Percentiles rank a stretch among this genome's conserved stretches.
Conservation (phyloP, 2,888 invertebrate genomes). For the Latheticus oryzae region DNA sequence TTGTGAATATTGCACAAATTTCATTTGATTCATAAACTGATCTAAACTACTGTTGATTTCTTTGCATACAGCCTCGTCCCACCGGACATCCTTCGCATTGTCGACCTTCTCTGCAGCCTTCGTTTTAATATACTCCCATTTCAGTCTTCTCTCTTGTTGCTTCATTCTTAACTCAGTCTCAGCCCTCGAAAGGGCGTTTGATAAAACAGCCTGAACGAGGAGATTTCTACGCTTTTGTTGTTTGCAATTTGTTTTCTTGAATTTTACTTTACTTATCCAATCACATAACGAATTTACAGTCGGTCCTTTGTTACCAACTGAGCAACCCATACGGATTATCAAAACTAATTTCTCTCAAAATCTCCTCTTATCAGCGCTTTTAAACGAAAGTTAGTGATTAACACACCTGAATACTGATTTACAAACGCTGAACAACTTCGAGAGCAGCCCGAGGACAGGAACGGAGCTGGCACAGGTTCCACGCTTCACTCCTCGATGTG, state of each 20-base stretch:
- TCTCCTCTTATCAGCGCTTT: conserved; percentile 50
- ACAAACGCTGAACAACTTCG: conserved; percentile 12
- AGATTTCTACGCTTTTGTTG: conserved; percentile 72
- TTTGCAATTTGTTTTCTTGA: conserved; percentile 71
- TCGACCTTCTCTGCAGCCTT: conserved; percentile 37
- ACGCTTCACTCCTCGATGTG: conserved; percentile 37
- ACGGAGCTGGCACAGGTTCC: conserved; percentile 24
- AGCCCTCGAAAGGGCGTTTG: conserved; percentile 71
- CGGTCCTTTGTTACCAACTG: conserved; percentile 41
- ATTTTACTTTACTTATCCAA: conserved; percentile 75
- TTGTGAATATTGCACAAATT: conserved; percentile 68
- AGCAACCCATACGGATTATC: conserved; percentile 45
- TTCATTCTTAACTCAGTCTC: conserved; percentile 72
- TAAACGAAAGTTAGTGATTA: conserved; percentile 44
- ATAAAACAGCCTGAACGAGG: conserved; percentile 74
- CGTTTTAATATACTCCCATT: conserved; percentile 67
- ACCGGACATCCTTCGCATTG: conserved; percentile 35
- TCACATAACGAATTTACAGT: conserved; percentile 63
- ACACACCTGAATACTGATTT: conserved; percentile 52
- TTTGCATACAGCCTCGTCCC: conserved; percentile 61
- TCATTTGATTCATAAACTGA: conserved; percentile 74
- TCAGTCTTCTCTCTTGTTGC: conserved; percentile 72
- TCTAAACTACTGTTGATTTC: conserved; percentile 73
- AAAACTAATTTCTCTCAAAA: conserved; percentile 43
- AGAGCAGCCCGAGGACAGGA: conserved; percentile 15